Evolutionary conservation across 1,140 invertebrate genomes (phyloP).

Genomic region (Anastrepha ludens): DNA sequence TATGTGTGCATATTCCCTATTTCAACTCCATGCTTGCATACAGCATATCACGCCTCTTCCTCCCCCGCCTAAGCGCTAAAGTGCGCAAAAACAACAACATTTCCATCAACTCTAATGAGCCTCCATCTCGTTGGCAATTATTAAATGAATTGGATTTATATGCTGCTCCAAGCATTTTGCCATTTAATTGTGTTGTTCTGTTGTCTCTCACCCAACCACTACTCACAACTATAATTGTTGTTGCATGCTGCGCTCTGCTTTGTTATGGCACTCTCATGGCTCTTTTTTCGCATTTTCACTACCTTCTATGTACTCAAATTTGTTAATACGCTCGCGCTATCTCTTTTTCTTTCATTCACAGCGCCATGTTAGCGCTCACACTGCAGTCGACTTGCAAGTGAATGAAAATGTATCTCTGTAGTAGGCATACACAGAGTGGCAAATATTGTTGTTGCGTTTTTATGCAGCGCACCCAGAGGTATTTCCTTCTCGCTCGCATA

Average conservation of each 20-base stretch:
- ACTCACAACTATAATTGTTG: neutral
- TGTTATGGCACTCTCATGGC: neutral
- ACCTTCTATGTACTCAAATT: neutral
- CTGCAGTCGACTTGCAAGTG: no score
- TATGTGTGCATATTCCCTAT: neutral
- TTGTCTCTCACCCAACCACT: slow-evolving; percentile 16
- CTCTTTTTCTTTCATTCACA: neutral
- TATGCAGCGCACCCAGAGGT: neutral
- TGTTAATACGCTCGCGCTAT: neutral
- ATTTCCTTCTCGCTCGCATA: neutral
- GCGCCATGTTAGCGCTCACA: neutral
- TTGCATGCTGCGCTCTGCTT: neutral
- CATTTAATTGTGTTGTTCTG: slow-evolving; percentile 41
- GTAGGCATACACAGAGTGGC: no score
- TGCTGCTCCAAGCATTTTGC: slow-evolving; percentile 23
- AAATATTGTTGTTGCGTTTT: neutral
- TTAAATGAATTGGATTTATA: slow-evolving; percentile 74
- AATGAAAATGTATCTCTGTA: no score
- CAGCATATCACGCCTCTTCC: neutral
- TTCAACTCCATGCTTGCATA: neutral
- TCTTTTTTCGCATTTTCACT: neutral
- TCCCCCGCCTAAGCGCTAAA: neutral
- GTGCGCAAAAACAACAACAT: neutral
- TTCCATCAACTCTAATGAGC: slow-evolving; percentile 66
- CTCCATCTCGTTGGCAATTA: slow-evolving; percentile 73